These are phyloP conservation scores for Nesoenas mayeri DNA, from an alignment of 2,113 vertebrate species.

Conservation along the genomic window DNA sequence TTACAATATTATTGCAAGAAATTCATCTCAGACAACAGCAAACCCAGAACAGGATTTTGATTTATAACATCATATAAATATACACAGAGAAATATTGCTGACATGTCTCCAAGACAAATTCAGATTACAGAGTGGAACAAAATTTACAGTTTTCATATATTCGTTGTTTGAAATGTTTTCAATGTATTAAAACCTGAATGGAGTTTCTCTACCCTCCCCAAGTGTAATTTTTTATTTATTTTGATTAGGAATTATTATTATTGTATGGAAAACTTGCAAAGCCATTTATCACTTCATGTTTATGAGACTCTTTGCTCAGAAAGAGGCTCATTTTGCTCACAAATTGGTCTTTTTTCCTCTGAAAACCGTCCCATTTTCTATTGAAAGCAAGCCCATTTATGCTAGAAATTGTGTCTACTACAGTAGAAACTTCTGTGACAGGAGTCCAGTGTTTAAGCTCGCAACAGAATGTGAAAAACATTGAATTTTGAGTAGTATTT, in stretches of 20 bases:
- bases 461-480: not conserved
- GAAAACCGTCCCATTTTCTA: constrained; percentile 35
- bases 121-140: not conserved
- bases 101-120: not conserved
- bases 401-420: constrained; percentile 15
- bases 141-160: not conserved
- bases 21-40: constrained; percentile 3
- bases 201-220: not conserved
- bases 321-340: not conserved
- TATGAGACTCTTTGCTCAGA: constrained; percentile 6
- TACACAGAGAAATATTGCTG: not conserved
- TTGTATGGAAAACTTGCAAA: constrained; percentile 1
- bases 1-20: not conserved
- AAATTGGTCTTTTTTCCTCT: constrained; percentile 41
- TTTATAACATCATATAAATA: constrained; percentile 2
- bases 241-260: constrained; percentile 23
- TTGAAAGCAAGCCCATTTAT: constrained; percentile 39
- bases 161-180: not conserved
- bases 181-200: not conserved
- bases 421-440: constrained; percentile 49
- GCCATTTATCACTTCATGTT: constrained; percentile 22
- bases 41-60: not conserved
- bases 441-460: constrained; percentile 24
- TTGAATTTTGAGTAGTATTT: constrained; percentile 28
- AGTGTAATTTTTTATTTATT: constrained; percentile 37